Conservation (phyloP, 2,888 invertebrate genomes). For the Hyposoter dolosus region DNA sequence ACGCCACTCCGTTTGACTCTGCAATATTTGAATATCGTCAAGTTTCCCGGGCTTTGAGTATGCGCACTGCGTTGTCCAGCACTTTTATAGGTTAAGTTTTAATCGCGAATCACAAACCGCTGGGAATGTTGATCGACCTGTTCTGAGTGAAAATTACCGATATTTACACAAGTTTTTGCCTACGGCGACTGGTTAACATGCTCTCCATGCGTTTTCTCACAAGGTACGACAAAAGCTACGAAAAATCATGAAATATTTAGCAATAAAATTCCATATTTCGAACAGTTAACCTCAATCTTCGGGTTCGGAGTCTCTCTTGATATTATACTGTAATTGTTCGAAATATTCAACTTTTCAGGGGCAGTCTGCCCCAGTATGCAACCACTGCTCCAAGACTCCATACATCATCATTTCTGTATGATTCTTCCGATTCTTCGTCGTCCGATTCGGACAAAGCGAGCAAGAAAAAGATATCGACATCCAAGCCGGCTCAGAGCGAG, state of each 20-base stretch:
- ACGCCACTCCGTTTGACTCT: not conserved
- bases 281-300: slow-evolving; percentile 42
- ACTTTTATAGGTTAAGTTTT: slow-evolving; percentile 1
- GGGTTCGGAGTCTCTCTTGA: not conserved
- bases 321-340: not conserved
- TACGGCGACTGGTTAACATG: slow-evolving; percentile 36
- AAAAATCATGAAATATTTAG: not conserved
- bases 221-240: slow-evolving; percentile 46
- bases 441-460: slow-evolving; percentile 72
- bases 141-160: slow-evolving; percentile 24
- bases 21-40: not conserved
- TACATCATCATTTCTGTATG: slow-evolving; percentile 64
- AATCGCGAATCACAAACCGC: not conserved
- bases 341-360: slow-evolving; percentile 65
- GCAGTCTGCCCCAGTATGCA: slow-evolving; percentile 58
- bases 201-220: slow-evolving; percentile 60
- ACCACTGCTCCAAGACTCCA: slow-evolving; percentile 68
- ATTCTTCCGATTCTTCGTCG: slow-evolving; percentile 63
- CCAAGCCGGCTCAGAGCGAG: slow-evolving; percentile 11
- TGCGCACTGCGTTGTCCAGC: not conserved
- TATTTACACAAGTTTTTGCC: slow-evolving; percentile 7
- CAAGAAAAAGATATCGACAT: slow-evolving; percentile 15
- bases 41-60: not conserved
- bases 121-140: slow-evolving; percentile 31
- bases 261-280: slow-evolving; percentile 7